Evolutionary conservation across 1,140 invertebrate species (phyloP), one percentile per base, ranked within the genome.

Genomic region (Acromyrmex charruanus): DNA sequence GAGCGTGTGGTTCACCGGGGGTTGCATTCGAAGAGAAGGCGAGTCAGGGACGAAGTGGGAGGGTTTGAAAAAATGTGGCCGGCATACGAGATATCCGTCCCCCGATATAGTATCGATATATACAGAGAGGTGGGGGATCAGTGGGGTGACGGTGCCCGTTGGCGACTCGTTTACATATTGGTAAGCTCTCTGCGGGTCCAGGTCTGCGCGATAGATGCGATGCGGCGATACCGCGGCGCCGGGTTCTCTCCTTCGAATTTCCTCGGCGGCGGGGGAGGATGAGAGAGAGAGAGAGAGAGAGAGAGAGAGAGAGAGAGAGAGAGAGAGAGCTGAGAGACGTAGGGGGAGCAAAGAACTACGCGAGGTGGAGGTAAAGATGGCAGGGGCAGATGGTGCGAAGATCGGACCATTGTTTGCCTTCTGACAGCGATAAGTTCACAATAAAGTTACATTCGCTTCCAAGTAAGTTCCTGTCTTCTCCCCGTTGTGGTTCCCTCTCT

Each of bases 391-490:
- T 93, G 90, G 93, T 90, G 93, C 89, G 90, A 93, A 93, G 93
- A 95, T 95, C 94, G 88, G 91, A 86, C 94, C 94, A 95, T 95
- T 95, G 94, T 95, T 95, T 94, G 92, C 93, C 89, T 93, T 91
- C 89, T 94, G 94, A 94, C 94, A 94, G 94, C 94, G 94, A 95
- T 94, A 95, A 94, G 93, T 95, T 95, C 90, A 94, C 94, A 95
- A 95, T 95, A 94, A 94, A 94, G 93, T 94, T 94, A 93, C 93
- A 94, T 93, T 93, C 92, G 89, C 93, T 92, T 90, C 89, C 90
- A 92, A 94, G 91, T 93, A 93, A 93, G 91, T 91, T 91, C 90
- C 87, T 77, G 85, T 91, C 84, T 91, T 90, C 53, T 61, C 79
- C 71, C 68, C 51, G 77, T 89, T 69, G 53, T 71, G 79, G 25